Percentiles rank a stretch among this genome's conserved stretches.
Evolutionary conservation across 1,140 invertebrate species (phyloP).

Genomic region (Leptonema lineaticorne): DNA sequence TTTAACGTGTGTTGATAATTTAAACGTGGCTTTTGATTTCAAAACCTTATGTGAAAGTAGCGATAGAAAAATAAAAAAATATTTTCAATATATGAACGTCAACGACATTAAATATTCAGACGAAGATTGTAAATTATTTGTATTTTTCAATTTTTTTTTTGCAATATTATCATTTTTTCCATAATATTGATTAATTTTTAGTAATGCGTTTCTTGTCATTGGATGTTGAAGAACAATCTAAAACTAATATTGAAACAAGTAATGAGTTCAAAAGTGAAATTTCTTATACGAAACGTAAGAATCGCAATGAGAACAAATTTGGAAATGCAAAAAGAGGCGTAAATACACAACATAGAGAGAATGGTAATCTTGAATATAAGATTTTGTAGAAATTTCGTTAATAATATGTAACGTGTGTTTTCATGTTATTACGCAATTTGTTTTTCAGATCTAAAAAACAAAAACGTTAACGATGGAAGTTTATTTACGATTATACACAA

Average conservation of each 20-base stretch:
- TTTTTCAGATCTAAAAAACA: no score
- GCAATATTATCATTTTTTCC: not conserved
- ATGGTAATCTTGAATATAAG: no score
- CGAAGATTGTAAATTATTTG: not conserved
- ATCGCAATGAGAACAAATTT: not conserved
- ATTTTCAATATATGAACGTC: not conserved
- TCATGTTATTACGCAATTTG: no score
- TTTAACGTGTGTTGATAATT: constrained; percentile 16
- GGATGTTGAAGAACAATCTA: not conserved
- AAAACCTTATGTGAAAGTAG: constrained; percentile 31
- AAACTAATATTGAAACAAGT: not conserved
- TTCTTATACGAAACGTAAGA: not conserved
- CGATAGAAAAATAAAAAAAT: constrained; percentile 25
- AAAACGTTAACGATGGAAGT: no score
- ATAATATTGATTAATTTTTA: not conserved
- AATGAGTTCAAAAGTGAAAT: not conserved
- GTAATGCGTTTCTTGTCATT: not conserved
- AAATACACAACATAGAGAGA: no score
- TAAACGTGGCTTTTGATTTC: constrained; percentile 34
- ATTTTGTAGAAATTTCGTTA: no score
- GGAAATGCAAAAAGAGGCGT: not conserved
- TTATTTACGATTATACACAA: no score
- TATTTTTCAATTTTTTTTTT: not conserved
- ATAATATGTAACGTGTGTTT: no score
- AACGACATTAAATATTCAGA: not conserved